Evolutionary conservation across 2,113 vertebrate species (phyloP).

Genomic region (Microcebus jonahi): DNA sequence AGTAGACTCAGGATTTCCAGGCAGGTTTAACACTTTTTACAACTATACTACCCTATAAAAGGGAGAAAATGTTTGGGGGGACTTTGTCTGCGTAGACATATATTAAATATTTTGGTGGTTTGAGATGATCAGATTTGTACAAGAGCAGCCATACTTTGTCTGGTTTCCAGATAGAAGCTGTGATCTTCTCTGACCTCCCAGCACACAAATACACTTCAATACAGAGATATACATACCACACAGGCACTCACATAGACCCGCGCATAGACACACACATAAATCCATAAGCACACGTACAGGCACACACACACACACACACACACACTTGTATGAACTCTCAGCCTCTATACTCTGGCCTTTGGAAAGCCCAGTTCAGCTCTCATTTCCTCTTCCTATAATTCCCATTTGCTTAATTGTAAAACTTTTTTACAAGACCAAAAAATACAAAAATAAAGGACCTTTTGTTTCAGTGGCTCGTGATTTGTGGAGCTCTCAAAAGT

Average conservation of each 20-base stretch:
- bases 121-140: not conserved
- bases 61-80: not conserved
- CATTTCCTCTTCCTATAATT: not conserved
- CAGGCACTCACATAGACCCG: too few species aligned
- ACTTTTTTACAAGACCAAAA: not conserved
- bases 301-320: too few species aligned
- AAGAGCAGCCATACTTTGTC: not conserved
- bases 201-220: too few species aligned
- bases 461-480: not conserved
- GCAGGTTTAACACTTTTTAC: not conserved
- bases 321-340: accelerated
- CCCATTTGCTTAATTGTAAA: not conserved
- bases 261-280: not conserved
- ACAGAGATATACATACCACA: not conserved
- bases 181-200: not conserved
- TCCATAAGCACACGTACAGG: too few species aligned
- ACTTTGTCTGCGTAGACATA: not conserved
- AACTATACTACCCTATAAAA: not conserved
- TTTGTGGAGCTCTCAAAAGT: not conserved
- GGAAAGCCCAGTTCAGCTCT: too few species aligned
- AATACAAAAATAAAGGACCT: not conserved
- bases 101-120: not conserved
- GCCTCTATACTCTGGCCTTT: not conserved
- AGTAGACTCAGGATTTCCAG: not conserved
- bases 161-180: not conserved